Evolutionary conservation across 2,113 vertebrate species (phyloP).

Genomic region (Proteles cristata): DNA sequence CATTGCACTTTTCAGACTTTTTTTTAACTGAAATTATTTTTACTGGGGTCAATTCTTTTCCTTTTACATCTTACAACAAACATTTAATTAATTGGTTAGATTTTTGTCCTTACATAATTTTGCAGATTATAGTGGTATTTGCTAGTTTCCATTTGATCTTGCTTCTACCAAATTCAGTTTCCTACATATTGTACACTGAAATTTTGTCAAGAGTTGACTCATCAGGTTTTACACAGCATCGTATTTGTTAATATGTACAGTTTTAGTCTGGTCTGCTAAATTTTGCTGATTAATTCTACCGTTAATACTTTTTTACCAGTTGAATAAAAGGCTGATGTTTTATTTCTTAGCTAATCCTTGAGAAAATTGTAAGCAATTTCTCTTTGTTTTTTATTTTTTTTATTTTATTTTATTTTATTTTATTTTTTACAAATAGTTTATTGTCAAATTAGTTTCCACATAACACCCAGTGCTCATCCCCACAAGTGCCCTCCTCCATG

Average conservation of each 20-base stretch:
- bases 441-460: too few relatives aligned
- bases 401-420: too few relatives aligned
- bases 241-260: neutral
- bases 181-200: neutral
- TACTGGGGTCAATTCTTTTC: neutral
- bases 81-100: neutral
- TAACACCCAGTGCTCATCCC: too few relatives aligned
- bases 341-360: conserved; percentile 3
- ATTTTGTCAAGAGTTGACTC: conserved; percentile 38
- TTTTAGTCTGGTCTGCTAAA: conserved; percentile 18
- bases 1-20: neutral
- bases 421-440: too few relatives aligned
- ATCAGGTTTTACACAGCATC: neutral
- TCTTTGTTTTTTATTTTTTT: conserved; percentile 23
- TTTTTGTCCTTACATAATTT: neutral
- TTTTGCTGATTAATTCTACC: neutral
- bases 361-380: conserved; percentile 11
- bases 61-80: neutral
- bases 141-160: conserved; percentile 16
- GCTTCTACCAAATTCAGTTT: conserved; percentile 6
- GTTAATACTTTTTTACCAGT: neutral
- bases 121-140: neutral
- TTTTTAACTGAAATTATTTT: conserved; percentile 21
- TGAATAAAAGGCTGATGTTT: neutral
- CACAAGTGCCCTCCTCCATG: too few relatives aligned